Conservation (phyloP, 2,888 invertebrate species). For the Hofmannophila pseudospretella region DNA sequence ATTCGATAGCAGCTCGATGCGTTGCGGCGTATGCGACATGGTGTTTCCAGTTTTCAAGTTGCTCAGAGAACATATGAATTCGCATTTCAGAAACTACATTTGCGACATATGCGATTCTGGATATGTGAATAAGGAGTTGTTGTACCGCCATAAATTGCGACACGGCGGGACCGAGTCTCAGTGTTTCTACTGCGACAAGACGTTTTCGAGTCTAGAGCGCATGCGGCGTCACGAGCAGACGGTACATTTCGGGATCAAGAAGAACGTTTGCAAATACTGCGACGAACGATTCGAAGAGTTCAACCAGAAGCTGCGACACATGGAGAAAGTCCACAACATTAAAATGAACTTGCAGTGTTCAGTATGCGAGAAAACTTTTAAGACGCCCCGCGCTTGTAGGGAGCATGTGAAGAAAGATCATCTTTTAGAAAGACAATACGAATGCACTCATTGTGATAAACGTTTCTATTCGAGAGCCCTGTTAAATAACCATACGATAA, state of each 20-base stretch:
- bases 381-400: slow-evolving; percentile 14
- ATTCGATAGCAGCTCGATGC: slow-evolving; percentile 28
- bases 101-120: slow-evolving; percentile 41
- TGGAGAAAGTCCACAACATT: slow-evolving; percentile 19
- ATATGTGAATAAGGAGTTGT: slow-evolving; percentile 34
- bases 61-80: slow-evolving; percentile 42
- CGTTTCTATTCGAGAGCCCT: slow-evolving; percentile 41
- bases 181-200: slow-evolving; percentile 14
- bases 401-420: slow-evolving; percentile 22
- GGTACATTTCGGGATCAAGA: slow-evolving; percentile 15
- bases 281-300: slow-evolving; percentile 20
- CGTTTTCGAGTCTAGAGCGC: slow-evolving; percentile 14
- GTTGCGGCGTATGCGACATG: slow-evolving; percentile 34
- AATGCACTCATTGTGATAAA: slow-evolving; percentile 28
- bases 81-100: slow-evolving; percentile 40
- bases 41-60: slow-evolving; percentile 37
- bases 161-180: slow-evolving; percentile 8
- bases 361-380: slow-evolving; percentile 22
- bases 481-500: slow-evolving; percentile 44
- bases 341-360: slow-evolving; percentile 17
- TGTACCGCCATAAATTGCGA: slow-evolving; percentile 13
- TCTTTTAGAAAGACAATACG: slow-evolving; percentile 19
- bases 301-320: slow-evolving; percentile 20
- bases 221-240: slow-evolving; percentile 18
- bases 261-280: slow-evolving; percentile 24